Evolutionary conservation across 1,140 invertebrate genomes (phyloP), one percentile per base, ranked within the genome.

Genomic region (Aphidius ervi): DNA sequence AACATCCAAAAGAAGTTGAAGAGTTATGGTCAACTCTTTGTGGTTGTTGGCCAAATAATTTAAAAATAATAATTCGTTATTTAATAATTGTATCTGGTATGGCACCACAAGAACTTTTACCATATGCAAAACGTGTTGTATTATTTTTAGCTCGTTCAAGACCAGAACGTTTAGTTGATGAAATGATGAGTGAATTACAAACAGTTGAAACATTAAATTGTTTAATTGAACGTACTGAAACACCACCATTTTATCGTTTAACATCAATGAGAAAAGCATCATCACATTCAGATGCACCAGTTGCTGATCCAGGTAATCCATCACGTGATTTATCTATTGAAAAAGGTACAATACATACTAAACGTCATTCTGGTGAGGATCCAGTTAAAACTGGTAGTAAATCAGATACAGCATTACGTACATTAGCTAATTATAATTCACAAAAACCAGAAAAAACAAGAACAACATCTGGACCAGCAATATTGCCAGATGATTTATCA

Each of bases 41-140:
- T 68, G 87, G 91, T 6, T 96, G 93, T 66, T 99, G 95, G 93
- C 92, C 94, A 0, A 95, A 95, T 71, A 99, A 99, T 82, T 83
- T 99, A 39, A 94, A 94, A 81, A 93, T 99, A 10, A 97, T 99
- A 63, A 90, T 99, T 62, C 86, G 96, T n/a, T 99, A 98, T 79
- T 81, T 99, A 23, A 91, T 99, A 61, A 97, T 99, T 64, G 88
- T 99, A 39, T 94, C 94, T 3, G 94, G 95, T 49, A 92, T 99
- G 86, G 93, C 96, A 5, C 93, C 97, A 6, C 88, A 88, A 64
- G 93, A 97, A 78, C 82, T 99, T 2, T 79, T 99, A 20, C 88
- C 88, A 48, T 92, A 91, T 78, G 93, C 95, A 0, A 99, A 99
- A 79, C 85, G 95, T 42, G 95, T 99, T 4, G 90, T 95, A 5